Base-by-base conservation (phyloP, 2,797 vertebrate genomes). In the Margarornis squamiger region DNA sequence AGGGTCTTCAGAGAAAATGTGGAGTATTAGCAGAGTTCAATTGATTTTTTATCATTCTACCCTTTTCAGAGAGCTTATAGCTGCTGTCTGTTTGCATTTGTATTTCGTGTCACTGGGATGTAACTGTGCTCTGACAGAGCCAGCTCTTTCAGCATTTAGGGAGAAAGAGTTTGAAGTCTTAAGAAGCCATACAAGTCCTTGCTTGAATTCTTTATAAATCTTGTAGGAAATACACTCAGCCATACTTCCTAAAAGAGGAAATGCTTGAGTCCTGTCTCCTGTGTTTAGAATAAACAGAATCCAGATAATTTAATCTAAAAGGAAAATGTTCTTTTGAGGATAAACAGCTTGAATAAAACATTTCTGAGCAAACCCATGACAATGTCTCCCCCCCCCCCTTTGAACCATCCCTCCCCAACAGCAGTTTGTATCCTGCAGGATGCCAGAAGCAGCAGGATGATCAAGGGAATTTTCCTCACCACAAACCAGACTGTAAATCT, bases 331-430 rank as follows among this genome's bases (percentile, higher is more conserved):
- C 75, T 91, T 90, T 95, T 97, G 93, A 96, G 90, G 92, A 93
- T 97, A 91, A 95, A 95, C 95, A 82, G 79, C 86, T 88, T 96
- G 85, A 98, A 96, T 95, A 94, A 94, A 97, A 97, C 86, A 97
- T 96, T 82, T 59, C 83, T 84, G 84, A 88, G 84, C 85, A 57
- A 81, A 48, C 4, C 15, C 80, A 29, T 3, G 29, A 67, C 29
- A 45, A 10, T 45, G 10, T 15, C 30, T n/a, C 36, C n/a, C 26
- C 34, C 18, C 10, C 34, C 32, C 21, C 26, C 22, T 10, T 38
- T 24, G 9, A 74, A 54, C 63, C 59, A 73, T 2, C 29, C 67
- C 30, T 54, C 38, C 48, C 24, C 12, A 38, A 36, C 32, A 86
- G 82, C 62, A 81, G 61, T 30, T 74, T 84, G 65, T 77, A n/a